Evolutionary conservation across 23 tunicate genomes (phyloP), one percentile per base, ranked within the genome.

Genomic region (Trididemnum miniatum): DNA sequence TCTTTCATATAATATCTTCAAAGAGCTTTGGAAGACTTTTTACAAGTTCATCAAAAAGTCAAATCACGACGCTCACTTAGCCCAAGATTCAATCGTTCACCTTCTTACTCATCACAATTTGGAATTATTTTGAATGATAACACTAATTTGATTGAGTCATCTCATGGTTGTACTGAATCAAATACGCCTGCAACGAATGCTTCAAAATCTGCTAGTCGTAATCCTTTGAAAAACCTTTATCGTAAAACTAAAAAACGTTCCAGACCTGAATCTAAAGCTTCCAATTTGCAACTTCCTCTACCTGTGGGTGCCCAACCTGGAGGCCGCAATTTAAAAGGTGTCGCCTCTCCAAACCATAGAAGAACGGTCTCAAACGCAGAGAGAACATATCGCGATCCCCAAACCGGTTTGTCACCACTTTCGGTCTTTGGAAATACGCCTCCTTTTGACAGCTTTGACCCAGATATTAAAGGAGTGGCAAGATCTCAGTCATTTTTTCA

Each of bases 401-500:
- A n/a, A n/a, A n/a, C n/a, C n/a, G n/a, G n/a, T n/a, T n/a, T n/a
- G n/a, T n/a, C n/a, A n/a, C 69, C 26, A 38, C 75, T 38, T 3
- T 62, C 67, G 5, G 26, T 3, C 32, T 31, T 31, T 67, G 38
- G 75, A 67, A 67, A 67, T 7, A 9, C 38, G 2, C 38, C 75
- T 30, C 7, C 7, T 32, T 5, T 67, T 15, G 69, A 62, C 7
- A 23, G 28, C 25, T 4, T 23, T 62, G 69, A 62, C 25, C 20
- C 29, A 25, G 51, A 86, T 30, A 86, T 52, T 77, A 50, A 44
- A 26, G 77, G 79, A 1, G 84, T 86, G 22, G 50, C 84, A 51
- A 69, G 84, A 71, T 86, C 90, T 20, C 50, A 35, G 35, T 86
- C 90, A 1, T 60, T 86, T 79, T 66, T 79, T 26, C 84, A 71